phyloP scores from a whole-genome alignment of 2,888 invertebrate genomes.

The Caenorhabditis sp. region DNA sequence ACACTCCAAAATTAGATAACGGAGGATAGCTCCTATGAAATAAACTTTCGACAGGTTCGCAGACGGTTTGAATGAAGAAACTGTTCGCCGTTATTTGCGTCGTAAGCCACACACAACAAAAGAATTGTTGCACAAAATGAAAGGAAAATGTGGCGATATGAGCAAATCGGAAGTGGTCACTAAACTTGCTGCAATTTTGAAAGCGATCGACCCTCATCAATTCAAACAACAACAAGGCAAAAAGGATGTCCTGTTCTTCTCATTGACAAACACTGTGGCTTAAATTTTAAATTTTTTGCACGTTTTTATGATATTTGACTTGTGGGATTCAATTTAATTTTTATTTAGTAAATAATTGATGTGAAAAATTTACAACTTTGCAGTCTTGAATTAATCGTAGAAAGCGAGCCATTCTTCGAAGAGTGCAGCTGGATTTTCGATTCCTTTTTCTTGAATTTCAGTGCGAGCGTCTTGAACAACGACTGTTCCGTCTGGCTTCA shows the following conservation, averaged over 20 bases:
- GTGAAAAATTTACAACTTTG: not conserved
- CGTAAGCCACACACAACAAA: conserved; percentile 98
- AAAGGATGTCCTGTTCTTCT: conserved; percentile 68
- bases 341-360: not conserved
- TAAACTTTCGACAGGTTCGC: conserved; percentile 16
- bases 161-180: conserved; percentile 63
- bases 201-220: conserved; percentile 66
- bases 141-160: conserved; percentile 56
- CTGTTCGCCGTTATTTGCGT: conserved; percentile 87
- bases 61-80: conserved; percentile 63
- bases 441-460: conserved; percentile 71
- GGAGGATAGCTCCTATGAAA: not conserved
- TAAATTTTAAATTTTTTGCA: not conserved
- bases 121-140: conserved; percentile 56
- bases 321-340: not conserved
- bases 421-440: conserved; percentile 38
- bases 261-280: conserved; percentile 49
- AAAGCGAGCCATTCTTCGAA: conserved; percentile 54
- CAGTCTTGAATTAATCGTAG: conserved; percentile 17
- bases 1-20: no score
- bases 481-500: conserved; percentile 73
- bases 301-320: not conserved
- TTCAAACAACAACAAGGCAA: conserved; percentile 63
- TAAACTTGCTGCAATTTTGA: conserved; percentile 59
- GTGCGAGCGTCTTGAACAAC: conserved; percentile 73